Evolutionary conservation across 92 coral and sea anemone genomes (phyloP), one percentile per base, ranked within the genome.

Genomic region (Porites rus): DNA sequence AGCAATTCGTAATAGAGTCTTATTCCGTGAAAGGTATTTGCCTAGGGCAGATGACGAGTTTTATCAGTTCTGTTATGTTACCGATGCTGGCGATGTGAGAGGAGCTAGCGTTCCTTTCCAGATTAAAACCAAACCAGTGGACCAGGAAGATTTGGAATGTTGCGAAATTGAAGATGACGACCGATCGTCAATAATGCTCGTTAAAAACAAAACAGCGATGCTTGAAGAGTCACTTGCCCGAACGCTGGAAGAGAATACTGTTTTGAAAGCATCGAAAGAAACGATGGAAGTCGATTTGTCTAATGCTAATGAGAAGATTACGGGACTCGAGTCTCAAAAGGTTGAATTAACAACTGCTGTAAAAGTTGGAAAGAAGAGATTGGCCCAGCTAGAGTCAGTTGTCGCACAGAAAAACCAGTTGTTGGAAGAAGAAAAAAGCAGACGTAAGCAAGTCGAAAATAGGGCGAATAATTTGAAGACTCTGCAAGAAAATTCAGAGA

Each of bases 101-200:
- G 99, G 99, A 17, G 99, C 99, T 21, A 97, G 99, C 88, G 95
- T 95, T 8, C 99, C 99, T 18, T 97, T 95, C 62, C 99, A 97
- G 81, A 97, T 97, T 21, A 94, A 95, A 75, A 84, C 92, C 21
- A 97, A 93, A 75, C 85, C 94, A 8, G 79, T 84, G 63, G 91
- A 77, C 9, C 95, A 84, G 28, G 86, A 89, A 1, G 99, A 94
- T 6, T 82, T 91, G 38, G 96, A 94, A 88, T 97, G 98, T 74
- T 92, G 94, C 89, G 99, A 97, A 88, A 85, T 95, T 60, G 97
- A 93, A 70, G 99, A 93, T 65, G 99, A 97, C 74, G 96, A 75
- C 70, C 96, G 91, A 19, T 70, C 91, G 4, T 87, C 92, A 46
- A 92, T 97, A 92, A 89, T 97, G 84, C 51, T 97, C 84, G 95